Conservation (phyloP, 2,113 vertebrate species). For the Asarcornis scutulata region DNA sequence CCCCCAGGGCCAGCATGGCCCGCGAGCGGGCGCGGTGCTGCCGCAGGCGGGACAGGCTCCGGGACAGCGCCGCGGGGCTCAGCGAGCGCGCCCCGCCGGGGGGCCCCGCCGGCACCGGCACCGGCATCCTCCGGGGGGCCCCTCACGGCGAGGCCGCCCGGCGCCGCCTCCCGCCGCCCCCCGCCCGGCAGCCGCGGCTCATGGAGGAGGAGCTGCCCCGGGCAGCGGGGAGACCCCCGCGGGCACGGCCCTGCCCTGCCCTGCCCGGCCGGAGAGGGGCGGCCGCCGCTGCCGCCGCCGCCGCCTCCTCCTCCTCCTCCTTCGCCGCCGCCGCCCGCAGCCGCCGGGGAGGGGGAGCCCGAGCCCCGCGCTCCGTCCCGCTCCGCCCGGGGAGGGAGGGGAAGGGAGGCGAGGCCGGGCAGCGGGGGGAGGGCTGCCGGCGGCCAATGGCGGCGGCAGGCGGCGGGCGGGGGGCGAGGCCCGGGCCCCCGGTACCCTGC, state of each 20-base stretch:
- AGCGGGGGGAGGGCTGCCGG: neutral
- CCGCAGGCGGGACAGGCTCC: conserved; percentile 89
- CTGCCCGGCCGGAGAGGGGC: no score
- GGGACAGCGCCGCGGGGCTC: conserved; percentile 88
- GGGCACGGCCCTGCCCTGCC: neutral
- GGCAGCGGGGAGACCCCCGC: neutral
- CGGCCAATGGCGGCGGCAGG: neutral
- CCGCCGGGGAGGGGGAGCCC: neutral
- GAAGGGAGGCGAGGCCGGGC: no score
- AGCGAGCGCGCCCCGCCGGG: conserved; percentile 79
- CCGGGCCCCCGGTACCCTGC: neutral
- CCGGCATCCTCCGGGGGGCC: neutral
- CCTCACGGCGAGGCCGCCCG: no score
- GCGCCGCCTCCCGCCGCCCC: neutral
- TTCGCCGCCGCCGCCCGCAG: neutral
- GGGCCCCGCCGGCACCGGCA: conserved; percentile 72
- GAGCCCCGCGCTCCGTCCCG: neutral
- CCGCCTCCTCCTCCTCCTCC: neutral
- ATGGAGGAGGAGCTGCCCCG: neutral
- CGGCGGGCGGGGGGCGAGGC: neutral
- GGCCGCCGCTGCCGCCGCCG: no score
- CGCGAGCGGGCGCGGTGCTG: conserved; percentile 89
- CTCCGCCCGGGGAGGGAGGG: no score
- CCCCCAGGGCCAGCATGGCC: conserved; percentile 92
- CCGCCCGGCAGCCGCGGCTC: neutral